Evolutionary conservation across 2,113 vertebrate genomes (phyloP), one percentile per base, ranked within the genome.

Genomic region (Chitala chitala): DNA sequence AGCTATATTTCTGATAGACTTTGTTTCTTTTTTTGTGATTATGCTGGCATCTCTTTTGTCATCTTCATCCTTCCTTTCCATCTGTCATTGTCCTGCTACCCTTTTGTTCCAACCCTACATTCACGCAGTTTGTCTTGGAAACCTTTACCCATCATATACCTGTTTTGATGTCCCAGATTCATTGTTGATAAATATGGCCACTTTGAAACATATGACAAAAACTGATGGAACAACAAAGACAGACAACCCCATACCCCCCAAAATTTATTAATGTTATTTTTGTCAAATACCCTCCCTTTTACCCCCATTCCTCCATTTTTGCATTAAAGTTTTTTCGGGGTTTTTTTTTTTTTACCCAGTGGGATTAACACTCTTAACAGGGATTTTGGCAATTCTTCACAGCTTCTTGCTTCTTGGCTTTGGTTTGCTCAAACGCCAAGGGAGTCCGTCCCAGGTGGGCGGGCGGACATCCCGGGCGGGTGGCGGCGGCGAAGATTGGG

Each of bases 401-500:
- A 81, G 89, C 91, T 83, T 89, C 88, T 86, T 85, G 88, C 89
- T 91, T 89, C 90, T 91, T 91, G 92, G 93, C 92, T 92, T 87
- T 91, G 86, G 86, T 89, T 79, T 76, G 79, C 95, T 89, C 84
- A 86, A 91, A 90, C 83, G 87, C 92, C 92, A 89, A 91, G 90
- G 88, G 91, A 93, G 92, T 86, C 90, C 89, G 84, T 87, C 89
- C 87, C 78, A 88, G 90, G 91, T 88, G 84, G 82, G 91, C 88
- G 84, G 82, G 90, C n/a, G n/a, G n/a, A n/a, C n/a, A n/a, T n/a
- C n/a, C n/a, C n/a, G n/a, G n/a, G n/a, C n/a, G n/a, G n/a, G n/a
- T n/a, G n/a, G n/a, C n/a, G n/a, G n/a, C 89, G 84, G 87, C 58
- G 90, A 92, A 93, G 92, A 93, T 94, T 92, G 93, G 95, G 95